phyloP scores from a whole-genome alignment of 2,797 vertebrate species.

The Siniperca undulata region DNA sequence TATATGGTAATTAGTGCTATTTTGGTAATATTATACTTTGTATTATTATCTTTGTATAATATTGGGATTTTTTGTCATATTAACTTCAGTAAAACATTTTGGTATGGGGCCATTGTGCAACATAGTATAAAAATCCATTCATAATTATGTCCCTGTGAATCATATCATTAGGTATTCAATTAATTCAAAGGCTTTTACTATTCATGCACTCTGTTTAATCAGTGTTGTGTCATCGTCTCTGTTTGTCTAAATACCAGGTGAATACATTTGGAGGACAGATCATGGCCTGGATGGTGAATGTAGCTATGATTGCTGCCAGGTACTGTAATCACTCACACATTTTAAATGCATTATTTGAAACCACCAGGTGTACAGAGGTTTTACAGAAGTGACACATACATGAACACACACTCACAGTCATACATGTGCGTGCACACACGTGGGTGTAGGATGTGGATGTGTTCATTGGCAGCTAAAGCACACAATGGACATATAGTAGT shows the following conservation, averaged over 20 bases:
- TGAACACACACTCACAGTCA: background rate
- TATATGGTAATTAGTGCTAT: background rate
- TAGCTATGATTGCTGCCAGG: constrained; percentile 96
- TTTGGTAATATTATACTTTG: background rate
- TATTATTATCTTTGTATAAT: background rate
- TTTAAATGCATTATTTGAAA: background rate
- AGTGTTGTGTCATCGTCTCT: background rate
- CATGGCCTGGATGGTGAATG: constrained; percentile 99
- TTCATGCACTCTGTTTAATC: background rate
- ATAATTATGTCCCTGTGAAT: background rate
- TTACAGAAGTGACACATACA: background rate
- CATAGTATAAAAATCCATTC: background rate
- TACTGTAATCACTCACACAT: constrained; percentile 52
- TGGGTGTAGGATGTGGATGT: background rate
- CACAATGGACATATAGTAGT: background rate
- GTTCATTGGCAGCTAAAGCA: background rate
- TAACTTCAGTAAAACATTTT: background rate
- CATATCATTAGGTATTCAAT: background rate
- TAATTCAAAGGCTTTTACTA: background rate
- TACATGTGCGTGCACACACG: background rate
- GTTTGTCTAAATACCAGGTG: constrained; percentile 63
- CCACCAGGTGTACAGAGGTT: background rate
- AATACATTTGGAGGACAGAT: constrained; percentile 97
- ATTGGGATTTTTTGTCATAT: background rate
- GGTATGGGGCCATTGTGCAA: background rate